phyloP scores from a whole-genome alignment of 2,113 vertebrate species.

The Mus spicilegus region DNA sequence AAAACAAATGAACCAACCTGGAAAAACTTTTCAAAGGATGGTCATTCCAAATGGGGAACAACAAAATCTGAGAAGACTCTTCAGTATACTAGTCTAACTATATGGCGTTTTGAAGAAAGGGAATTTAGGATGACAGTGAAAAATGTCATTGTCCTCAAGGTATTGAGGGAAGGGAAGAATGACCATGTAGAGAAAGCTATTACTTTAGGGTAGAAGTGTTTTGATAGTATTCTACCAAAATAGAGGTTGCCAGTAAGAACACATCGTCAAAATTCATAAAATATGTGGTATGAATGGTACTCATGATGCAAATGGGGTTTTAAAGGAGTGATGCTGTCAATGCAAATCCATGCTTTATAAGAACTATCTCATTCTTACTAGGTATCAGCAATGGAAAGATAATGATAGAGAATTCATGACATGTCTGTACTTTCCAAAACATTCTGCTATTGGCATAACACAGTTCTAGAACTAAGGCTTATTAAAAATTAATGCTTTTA shows the following conservation, averaged over 20 bases:
- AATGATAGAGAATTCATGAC: accelerated
- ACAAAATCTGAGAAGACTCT: neutral
- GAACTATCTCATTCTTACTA: neutral
- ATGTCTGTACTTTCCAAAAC: neutral
- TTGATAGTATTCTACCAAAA: neutral
- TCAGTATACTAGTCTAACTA: neutral
- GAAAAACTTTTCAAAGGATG: neutral
- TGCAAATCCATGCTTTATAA: neutral
- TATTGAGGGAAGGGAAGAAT: neutral
- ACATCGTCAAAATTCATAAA: neutral
- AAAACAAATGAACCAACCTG: neutral
- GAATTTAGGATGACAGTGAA: neutral
- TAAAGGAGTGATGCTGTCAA: accelerated
- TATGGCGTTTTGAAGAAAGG: neutral
- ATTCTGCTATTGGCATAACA: neutral
- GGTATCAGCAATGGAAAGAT: neutral
- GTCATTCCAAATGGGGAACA: neutral
- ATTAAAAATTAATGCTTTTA: neutral
- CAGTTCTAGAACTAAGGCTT: neutral
- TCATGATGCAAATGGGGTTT: neutral
- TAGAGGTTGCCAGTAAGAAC: neutral
- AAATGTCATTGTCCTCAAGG: neutral
- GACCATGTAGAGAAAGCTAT: neutral
- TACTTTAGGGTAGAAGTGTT: neutral
- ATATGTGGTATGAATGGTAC: neutral